phyloP scores from a whole-genome alignment of 1,140 invertebrate genomes.

The Muscidifurax raptorellus region DNA sequence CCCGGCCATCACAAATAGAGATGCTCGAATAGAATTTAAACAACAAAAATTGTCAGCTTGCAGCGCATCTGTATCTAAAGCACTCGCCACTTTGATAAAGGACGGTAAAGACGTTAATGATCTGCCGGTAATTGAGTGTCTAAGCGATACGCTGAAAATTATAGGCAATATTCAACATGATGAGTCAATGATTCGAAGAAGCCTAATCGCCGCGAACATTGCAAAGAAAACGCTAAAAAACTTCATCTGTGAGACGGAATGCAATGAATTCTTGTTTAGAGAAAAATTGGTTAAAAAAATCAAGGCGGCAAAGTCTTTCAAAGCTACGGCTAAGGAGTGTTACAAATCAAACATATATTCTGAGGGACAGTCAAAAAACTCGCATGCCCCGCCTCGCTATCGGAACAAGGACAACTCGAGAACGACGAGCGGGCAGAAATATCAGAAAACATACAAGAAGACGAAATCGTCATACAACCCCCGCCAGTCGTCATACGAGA shows the following conservation, averaged over 20 bases:
- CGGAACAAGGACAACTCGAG: neutral
- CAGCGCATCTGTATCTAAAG: neutral
- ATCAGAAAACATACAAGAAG: neutral
- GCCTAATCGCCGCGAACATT: neutral
- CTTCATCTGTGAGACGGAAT: neutral
- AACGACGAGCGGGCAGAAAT: neutral
- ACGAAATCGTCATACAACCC: neutral
- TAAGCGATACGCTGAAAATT: conserved; percentile 41
- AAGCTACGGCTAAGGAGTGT: neutral
- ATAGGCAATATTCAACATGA: conserved; percentile 50
- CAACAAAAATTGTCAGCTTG: conserved; percentile 34
- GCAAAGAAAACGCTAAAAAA: neutral
- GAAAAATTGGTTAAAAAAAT: neutral
- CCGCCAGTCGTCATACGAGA: neutral
- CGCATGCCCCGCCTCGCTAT: neutral
- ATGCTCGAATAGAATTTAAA: neutral
- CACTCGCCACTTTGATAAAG: neutral
- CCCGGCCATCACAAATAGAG: neutral
- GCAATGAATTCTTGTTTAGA: neutral
- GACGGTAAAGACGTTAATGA: conserved; percentile 22
- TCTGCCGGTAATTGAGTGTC: conserved; percentile 5
- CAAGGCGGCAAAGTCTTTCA: neutral
- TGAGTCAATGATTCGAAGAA: conserved; percentile 43
- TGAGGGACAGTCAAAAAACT: neutral
- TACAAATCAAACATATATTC: neutral